These are phyloP conservation scores for Paedocypris micromegethes DNA, from an alignment of 2,797 vertebrate genomes.

Conservation along the genomic window DNA sequence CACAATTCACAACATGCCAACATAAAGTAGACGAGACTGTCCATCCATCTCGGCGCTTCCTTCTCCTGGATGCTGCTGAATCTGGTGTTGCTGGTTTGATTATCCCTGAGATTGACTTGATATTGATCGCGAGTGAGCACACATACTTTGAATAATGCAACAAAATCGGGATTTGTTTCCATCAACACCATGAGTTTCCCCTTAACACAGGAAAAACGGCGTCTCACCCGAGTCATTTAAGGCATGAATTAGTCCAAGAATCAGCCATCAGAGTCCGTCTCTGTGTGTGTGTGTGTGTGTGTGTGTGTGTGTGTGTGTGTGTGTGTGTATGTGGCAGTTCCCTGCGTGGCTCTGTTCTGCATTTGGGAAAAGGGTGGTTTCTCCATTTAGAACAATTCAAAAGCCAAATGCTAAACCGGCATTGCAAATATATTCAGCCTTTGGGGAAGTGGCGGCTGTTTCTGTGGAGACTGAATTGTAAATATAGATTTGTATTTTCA, in stretches of 20 bases:
- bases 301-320: not conserved
- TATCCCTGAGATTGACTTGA: no score
- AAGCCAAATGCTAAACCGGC: conserved; percentile 16
- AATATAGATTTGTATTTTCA: not conserved
- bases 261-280: no score
- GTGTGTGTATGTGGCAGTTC: not conserved
- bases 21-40: not conserved
- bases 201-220: no score
- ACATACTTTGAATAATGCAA: no score
- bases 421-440: conserved; percentile 31
- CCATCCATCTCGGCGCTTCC: conserved; percentile 10
- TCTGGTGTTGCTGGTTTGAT: no score
- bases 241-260: no score
- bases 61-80: not conserved
- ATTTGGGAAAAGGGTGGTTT: not conserved
- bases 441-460: conserved; percentile 18
- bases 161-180: no score
- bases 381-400: conserved; percentile 28
- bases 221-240: no score
- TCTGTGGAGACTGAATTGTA: conserved; percentile 3
- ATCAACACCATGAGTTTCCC: no score
- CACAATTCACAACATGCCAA: conserved; percentile 9
- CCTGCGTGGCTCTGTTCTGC: not conserved
- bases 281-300: not conserved
- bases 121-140: no score